phyloP scores from a whole-genome alignment of 2,113 vertebrate species.

The Ceyx melanurus region DNA sequence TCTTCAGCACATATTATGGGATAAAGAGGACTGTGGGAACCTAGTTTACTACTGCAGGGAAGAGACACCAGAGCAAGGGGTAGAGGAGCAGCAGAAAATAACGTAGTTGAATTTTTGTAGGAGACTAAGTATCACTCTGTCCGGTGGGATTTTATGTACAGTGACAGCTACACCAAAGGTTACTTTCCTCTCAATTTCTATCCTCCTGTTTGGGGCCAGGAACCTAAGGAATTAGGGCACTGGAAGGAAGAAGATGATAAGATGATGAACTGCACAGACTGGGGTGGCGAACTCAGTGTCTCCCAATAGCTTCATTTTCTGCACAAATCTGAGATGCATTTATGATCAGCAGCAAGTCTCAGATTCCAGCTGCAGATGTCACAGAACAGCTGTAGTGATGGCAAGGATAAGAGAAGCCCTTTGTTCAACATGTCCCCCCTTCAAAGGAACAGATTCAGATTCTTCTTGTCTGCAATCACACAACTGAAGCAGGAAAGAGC shows the following conservation, averaged over 20 bases:
- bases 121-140: background rate
- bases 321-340: background rate
- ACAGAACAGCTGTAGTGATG: background rate
- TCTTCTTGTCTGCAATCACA: background rate
- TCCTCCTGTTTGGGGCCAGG: background rate
- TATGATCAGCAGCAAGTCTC: background rate
- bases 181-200: background rate
- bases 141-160: background rate
- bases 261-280: background rate
- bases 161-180: background rate
- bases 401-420: background rate
- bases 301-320: background rate
- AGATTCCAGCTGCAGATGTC: background rate
- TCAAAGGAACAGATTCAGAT: background rate
- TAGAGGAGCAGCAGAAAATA: background rate
- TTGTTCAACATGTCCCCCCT: background rate
- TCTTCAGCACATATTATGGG: slow-evolving; percentile 11
- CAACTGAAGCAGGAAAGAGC: background rate
- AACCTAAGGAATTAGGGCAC: background rate
- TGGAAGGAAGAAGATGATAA: background rate
- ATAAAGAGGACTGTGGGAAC: slow-evolving; percentile 31
- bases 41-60: background rate
- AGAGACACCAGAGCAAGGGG: background rate
- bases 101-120: background rate
- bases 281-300: background rate